Evolutionary conservation across 2,113 vertebrate species (phyloP).

Genomic region (Myrmecophaga tridactyla): DNA sequence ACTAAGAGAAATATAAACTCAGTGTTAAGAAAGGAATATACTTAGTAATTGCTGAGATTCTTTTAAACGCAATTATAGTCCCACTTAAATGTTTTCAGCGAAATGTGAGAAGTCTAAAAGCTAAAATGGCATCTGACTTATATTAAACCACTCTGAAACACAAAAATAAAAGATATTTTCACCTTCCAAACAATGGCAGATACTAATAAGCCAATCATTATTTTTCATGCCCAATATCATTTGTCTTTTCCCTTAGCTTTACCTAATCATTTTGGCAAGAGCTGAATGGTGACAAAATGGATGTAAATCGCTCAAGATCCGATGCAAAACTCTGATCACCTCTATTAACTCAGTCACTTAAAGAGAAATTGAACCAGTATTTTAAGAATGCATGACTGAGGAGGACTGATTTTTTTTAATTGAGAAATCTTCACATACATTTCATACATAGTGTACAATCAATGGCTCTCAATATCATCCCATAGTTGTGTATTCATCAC

Average conservation of each 20-base stretch:
- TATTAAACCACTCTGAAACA: neutral
- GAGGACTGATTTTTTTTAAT: too few relatives aligned
- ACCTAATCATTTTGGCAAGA: neutral
- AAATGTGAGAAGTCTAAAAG: neutral
- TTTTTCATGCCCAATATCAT: neutral
- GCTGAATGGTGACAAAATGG: neutral
- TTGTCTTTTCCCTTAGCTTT: neutral
- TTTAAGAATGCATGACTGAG: neutral
- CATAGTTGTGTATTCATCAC: too few relatives aligned
- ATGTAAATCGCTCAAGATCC: neutral
- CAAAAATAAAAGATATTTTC: neutral
- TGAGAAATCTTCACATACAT: too few relatives aligned
- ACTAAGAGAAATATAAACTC: neutral
- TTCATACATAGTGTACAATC: too few relatives aligned
- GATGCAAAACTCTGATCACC: neutral
- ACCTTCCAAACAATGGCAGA: neutral
- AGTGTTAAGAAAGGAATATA: neutral
- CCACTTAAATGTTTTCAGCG: neutral
- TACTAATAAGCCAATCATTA: neutral
- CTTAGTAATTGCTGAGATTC: neutral
- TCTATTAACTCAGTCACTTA: neutral
- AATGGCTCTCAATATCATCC: too few relatives aligned
- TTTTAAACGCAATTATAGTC: slow-evolving; percentile 17
- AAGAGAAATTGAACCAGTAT: neutral
- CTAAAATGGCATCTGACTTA: slow-evolving; percentile 22